Evolutionary conservation across 2,797 vertebrate genomes (phyloP).

Genomic region (Heterohyrax brucei): DNA sequence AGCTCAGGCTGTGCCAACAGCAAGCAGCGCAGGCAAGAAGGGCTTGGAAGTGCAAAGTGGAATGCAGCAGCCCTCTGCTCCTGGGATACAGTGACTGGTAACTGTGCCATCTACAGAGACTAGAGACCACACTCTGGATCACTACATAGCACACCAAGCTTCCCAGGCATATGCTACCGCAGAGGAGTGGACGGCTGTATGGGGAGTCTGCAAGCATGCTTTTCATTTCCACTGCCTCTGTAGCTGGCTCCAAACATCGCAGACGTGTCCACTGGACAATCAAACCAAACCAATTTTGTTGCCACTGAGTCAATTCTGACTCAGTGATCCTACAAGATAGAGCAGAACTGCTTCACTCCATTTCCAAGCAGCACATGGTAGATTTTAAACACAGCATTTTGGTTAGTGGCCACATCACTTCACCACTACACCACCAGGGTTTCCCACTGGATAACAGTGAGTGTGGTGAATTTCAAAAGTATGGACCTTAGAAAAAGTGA

Average conservation of each 20-base stretch:
- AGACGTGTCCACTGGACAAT: slow-evolving; percentile 98
- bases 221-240: slow-evolving; percentile 99
- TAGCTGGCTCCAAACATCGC: slow-evolving; percentile 99
- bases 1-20: no score
- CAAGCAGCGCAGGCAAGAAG: no score
- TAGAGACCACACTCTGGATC: slow-evolving; percentile 99
- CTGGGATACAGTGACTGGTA: slow-evolving; percentile 99
- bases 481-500: slow-evolving; percentile 90
- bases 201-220: slow-evolving; percentile 99
- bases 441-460: slow-evolving; percentile 97
- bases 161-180: slow-evolving; percentile 99
- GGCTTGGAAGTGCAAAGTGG: slow-evolving; percentile 88
- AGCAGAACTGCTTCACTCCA: no score
- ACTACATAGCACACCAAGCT: slow-evolving; percentile 99
- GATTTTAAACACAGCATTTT: no score
- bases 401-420: no score
- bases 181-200: slow-evolving; percentile 99
- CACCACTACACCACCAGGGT: no score
- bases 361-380: no score
- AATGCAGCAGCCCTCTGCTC: slow-evolving; percentile 99
- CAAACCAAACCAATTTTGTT: no score
- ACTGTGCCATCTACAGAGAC: slow-evolving; percentile 99
- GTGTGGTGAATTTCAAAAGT: slow-evolving; percentile 99
- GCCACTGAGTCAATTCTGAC: no score
- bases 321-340: no score